A percentile compares a stretch with the other conserved stretches of the same genome.
Conservation (phyloP, 2,888 invertebrate genomes). For the Boloria selene region DNA sequence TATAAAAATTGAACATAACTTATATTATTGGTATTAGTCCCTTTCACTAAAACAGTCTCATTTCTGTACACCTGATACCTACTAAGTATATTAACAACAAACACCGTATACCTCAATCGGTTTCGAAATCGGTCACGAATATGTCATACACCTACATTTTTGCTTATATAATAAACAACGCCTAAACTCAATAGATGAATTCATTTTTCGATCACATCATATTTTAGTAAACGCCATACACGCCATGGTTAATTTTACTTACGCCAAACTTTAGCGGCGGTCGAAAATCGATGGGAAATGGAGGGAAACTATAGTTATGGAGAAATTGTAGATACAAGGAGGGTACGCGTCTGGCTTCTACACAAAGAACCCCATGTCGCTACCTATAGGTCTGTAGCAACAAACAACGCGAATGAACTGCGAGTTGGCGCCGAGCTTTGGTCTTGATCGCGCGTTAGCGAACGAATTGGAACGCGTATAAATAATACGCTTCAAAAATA, state of each 20-base stretch:
- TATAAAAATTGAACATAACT: no score
- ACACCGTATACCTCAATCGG: constrained; percentile 36
- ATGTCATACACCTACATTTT: constrained; percentile 24
- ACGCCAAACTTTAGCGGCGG: constrained; percentile 41
- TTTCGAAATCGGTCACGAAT: constrained; percentile 24
- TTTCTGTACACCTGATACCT: constrained; percentile 46
- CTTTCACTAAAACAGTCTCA: constrained; percentile 41
- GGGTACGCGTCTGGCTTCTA: constrained; percentile 73
- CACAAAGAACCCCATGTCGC: constrained; percentile 70
- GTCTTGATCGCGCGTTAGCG: constrained; percentile 75
- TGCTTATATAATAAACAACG: constrained; percentile 2
- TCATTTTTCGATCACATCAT: no score
- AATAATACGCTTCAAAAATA: constrained; percentile 39
- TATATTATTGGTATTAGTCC: constrained; percentile 32
- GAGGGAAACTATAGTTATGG: constrained; percentile 57
- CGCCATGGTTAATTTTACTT: constrained; percentile 17
- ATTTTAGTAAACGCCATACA: not conserved
- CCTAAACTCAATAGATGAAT: not conserved
- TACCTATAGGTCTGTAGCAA: constrained; percentile 63
- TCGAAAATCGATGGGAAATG: constrained; percentile 51
- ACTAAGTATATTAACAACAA: constrained; percentile 11
- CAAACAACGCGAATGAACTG: constrained; percentile 55
- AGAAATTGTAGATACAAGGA: constrained; percentile 52
- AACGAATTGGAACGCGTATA: constrained; percentile 55
- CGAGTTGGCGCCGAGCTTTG: constrained; percentile 76